Base-by-base conservation (phyloP, 2,113 vertebrate genomes). In the Pelodiscus sinensis region DNA sequence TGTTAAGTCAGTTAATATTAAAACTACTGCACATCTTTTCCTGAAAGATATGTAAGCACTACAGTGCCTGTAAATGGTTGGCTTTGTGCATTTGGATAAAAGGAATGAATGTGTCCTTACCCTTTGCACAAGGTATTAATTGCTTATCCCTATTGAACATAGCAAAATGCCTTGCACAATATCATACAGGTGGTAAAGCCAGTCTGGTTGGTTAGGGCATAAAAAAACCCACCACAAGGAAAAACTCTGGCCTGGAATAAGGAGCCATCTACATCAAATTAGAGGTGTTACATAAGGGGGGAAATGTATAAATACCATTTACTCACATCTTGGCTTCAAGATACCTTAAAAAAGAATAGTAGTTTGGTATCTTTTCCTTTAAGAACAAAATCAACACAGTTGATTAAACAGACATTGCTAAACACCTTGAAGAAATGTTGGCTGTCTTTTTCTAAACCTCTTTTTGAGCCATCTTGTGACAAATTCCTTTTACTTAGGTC, bases 401-500 rank as follows among this genome's bases (percentile, higher is more conserved):
- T 44, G 44, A 44, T 44, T 44, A 44, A 44, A 44, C 44, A 44
- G 38, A 44, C 44, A 44, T 44, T 44, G 44, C 44, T 44, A 44
- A 44, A 44, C 44, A 6, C 44, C 44, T 6, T 44, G 44, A 44
- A 44, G 44, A 44, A 44, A 44, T 44, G 44, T 44, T 44, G 44
- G 14, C 52, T 54, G 52, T 54, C 52, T 54, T 79, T 90, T 79
- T 35, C 68, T 22, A 35, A 38, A 38, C 16, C 22, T 14, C 1
- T 79, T 93, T 96, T 84, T 65, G 78, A 82, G 29, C 44, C 88
- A 22, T 52, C 50, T 15, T 82, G 35, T 65, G 91, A 78, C 68
- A 85, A 92, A 86, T 89, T 73, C 71, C 82, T 93, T 89, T 78
- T 80, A 73, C 80, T 85, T 35, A 14, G 81, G 87, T 94, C 85